A percentile compares a stretch with the other conserved stretches of the same genome.
Conservation (phyloP, 1,140 invertebrate species). For the Coelopa frigida region DNA sequence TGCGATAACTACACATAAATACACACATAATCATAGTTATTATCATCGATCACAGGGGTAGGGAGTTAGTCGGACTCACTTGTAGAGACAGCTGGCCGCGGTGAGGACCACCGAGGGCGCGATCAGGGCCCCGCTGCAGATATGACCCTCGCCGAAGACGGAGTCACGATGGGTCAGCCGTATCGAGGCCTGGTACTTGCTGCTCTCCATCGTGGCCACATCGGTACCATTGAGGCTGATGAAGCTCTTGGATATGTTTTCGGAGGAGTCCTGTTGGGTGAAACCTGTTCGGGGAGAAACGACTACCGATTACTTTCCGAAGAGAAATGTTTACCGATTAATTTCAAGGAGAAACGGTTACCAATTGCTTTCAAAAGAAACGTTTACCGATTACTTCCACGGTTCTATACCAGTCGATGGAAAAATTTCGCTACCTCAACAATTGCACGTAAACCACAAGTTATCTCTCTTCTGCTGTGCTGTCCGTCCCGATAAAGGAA, state of each 20-base stretch:
- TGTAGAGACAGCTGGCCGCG: conserved; percentile 46
- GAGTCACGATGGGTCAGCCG: conserved; percentile 24
- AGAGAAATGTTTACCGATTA: not conserved
- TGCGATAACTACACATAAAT: conserved; percentile 8
- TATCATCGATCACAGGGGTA: not conserved
- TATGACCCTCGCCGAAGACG: conserved; percentile 36
- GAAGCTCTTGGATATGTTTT: conserved; percentile 5
- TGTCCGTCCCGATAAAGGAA: no score
- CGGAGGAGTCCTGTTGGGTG: conserved; percentile 5
- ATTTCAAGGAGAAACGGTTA: not conserved
- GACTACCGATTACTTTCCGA: not conserved
- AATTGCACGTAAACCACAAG: no score
- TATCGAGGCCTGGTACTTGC: conserved; percentile 38
- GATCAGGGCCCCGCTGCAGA: conserved; percentile 43
- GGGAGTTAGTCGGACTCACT: conserved; percentile 21
- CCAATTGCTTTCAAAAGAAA: not conserved
- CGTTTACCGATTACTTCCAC: no score
- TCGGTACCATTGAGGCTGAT: not conserved
- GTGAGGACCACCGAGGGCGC: conserved; percentile 43
- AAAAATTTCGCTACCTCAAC: no score
- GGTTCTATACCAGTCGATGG: no score
- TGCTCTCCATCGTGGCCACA: conserved; percentile 4
- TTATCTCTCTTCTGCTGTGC: no score
- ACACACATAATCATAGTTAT: not conserved
- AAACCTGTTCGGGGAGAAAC: conserved; percentile 2